A percentile compares a stretch with the other conserved stretches of the same genome.
phyloP scores from a whole-genome alignment of 1,140 invertebrate species.

The Micrasema minimum region DNA sequence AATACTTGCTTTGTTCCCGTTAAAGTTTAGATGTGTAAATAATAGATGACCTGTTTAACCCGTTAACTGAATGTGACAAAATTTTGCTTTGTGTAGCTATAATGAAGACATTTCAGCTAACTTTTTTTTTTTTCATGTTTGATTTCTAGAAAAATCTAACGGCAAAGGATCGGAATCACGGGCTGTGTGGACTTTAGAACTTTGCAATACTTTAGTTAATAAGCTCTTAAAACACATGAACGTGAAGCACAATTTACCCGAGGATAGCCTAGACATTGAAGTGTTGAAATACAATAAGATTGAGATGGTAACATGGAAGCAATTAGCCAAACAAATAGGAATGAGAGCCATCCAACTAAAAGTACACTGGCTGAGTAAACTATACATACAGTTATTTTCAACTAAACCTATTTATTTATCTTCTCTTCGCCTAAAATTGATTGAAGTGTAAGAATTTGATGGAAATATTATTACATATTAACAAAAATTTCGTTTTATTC shows the following conservation, averaged over 20 bases:
- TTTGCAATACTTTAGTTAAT: conserved; percentile 33
- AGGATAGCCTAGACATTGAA: conserved; percentile 20
- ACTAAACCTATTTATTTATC: conserved; percentile 26
- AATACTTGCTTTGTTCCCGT: too few species aligned
- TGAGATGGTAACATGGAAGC: conserved; percentile 19
- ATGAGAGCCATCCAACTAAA: conserved; percentile 36
- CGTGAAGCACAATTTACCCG: conserved; percentile 1
- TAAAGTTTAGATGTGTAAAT: too few species aligned
- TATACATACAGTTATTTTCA: conserved; percentile 47
- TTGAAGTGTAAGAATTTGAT: conserved; percentile 40
- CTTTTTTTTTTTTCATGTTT: too few species aligned
- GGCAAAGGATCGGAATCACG: neutral
- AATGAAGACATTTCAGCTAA: too few species aligned
- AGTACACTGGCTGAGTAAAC: conserved; percentile 41
- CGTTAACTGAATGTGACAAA: too few species aligned
- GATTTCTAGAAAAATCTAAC: conserved; percentile 7
- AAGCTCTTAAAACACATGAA: conserved; percentile 12
- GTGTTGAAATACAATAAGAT: conserved; percentile 31
- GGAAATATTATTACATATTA: too few species aligned
- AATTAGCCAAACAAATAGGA: conserved; percentile 26
- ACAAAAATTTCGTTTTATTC: too few species aligned
- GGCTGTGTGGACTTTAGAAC: conserved; percentile 36
- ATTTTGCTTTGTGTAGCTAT: too few species aligned
- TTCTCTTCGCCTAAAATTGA: conserved; percentile 26
- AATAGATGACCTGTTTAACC: too few species aligned